These are phyloP conservation scores for Acipenser transmontanus DNA, from an alignment of 2,797 vertebrate species.

Conservation along the genomic window DNA sequence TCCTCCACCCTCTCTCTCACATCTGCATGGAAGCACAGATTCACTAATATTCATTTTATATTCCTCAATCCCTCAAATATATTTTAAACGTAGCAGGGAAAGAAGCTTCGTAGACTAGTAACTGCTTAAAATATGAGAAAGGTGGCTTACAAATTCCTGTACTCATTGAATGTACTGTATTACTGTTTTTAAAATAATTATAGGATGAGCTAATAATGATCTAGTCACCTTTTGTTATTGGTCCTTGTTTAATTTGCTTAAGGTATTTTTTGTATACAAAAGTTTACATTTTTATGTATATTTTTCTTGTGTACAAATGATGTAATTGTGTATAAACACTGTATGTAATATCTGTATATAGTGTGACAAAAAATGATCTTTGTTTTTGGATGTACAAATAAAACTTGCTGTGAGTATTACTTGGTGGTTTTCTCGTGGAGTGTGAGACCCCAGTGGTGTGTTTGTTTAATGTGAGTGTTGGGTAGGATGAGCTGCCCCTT, in stretches of 20 bases:
- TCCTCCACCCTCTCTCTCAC: constrained; percentile 19
- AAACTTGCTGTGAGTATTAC: constrained; percentile 97
- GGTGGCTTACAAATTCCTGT: constrained; percentile 87
- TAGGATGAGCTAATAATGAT: constrained; percentile 87
- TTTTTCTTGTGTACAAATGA: constrained; percentile 99
- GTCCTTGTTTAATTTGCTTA: constrained; percentile 99
- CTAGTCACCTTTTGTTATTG: constrained; percentile 99
- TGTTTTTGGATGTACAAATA: constrained; percentile 99
- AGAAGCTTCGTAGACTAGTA: constrained; percentile 55
- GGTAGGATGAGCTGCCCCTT: too few species aligned
- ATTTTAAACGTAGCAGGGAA: constrained; percentile 52
- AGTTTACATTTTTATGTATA: constrained; percentile 99
- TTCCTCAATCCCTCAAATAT: constrained; percentile 57
- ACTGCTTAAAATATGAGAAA: constrained; percentile 64
- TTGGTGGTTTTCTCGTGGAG: too few species aligned
- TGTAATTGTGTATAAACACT: constrained; percentile 99
- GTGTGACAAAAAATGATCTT: constrained; percentile 97
- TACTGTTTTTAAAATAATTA: constrained; percentile 78
- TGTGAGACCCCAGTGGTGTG: too few species aligned
- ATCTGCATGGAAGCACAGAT: constrained; percentile 63
- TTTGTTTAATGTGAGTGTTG: too few species aligned
- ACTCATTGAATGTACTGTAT: constrained; percentile 99
- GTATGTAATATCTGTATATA: constrained; percentile 99
- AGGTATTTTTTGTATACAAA: constrained; percentile 99
- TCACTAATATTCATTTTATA: constrained; percentile 44